Percentiles rank a stretch among this genome's conserved stretches.
These are phyloP conservation scores for Abscondita cerata DNA, from an alignment of 2,888 invertebrate species.

Conservation along the genomic window DNA sequence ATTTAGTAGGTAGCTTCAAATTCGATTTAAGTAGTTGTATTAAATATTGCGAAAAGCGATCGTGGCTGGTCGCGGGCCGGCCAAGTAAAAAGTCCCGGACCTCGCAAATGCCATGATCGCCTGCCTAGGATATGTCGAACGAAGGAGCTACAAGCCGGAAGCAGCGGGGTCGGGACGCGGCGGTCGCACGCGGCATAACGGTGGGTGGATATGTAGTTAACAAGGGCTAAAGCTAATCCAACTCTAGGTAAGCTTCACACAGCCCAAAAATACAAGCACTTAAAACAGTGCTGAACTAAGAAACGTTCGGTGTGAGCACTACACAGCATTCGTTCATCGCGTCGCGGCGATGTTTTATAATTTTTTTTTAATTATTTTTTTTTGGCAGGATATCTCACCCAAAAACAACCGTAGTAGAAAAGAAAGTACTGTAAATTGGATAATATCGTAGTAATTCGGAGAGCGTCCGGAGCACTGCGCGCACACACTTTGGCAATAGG, in stretches of 20 bases:
- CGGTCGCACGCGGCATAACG: conserved; percentile 56
- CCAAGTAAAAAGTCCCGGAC: conserved; percentile 43
- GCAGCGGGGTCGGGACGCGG: conserved; percentile 47
- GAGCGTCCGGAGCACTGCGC: conserved; percentile 60
- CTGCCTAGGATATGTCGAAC: conserved; percentile 39
- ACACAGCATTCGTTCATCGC: conserved; percentile 51
- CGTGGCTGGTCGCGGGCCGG: conserved; percentile 51
- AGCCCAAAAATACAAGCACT: conserved; percentile 72
- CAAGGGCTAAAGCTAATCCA: conserved; percentile 65
- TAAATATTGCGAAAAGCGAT: conserved; percentile 55
- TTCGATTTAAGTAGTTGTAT: conserved; percentile 48
- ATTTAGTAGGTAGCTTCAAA: conserved; percentile 52
- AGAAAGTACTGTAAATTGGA: conserved; percentile 60
- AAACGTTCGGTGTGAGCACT: conserved; percentile 61
- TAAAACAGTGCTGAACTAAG: conserved; percentile 70
- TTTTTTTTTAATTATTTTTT: conserved; percentile 49
- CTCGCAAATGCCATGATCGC: conserved; percentile 28
- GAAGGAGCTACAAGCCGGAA: conserved; percentile 44
- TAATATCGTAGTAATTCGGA: conserved; percentile 54
- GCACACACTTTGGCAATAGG: conserved; percentile 53
- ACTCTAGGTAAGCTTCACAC: conserved; percentile 67
- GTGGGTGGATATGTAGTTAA: conserved; percentile 63
- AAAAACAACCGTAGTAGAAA: conserved; percentile 55
- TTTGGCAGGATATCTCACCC: conserved; percentile 61
- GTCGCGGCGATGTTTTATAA: conserved; percentile 36